Base-by-base conservation (phyloP, 2,888 invertebrate species). In the Latheticus oryzae region DNA sequence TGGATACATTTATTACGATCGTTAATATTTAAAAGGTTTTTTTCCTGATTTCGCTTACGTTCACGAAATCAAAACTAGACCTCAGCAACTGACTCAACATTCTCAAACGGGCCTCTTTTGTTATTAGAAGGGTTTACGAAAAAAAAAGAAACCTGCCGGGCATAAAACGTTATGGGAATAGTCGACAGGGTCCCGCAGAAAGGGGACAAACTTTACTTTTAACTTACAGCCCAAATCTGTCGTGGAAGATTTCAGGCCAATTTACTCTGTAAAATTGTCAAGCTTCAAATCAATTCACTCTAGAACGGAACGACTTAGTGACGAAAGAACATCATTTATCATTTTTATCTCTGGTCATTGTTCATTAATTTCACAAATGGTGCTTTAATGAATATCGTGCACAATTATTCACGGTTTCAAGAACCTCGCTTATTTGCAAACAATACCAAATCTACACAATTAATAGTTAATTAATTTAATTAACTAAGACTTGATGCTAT, bases 61-160 rank as follows among this genome's bases (percentile, higher is more conserved):
- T n/a, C n/a, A n/a, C 43, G 35, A 15, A 13, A 58, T 58, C 58
- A 53, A 53, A 58, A 58, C 58, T 58, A 58, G 58, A 58, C 53
- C 53, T 58, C 24, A 12, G 2, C 13, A 15, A 8, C n/a, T 12
- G 12, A 26, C 13, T 26, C 23, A 28, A 24, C 53, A 42, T 58
- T 58, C 58, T 40, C 47, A 33, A 53, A 58, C 53, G 58, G 58
- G 58, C 38, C 58, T 7, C 23, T 43, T 57, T 51, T 32, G 51
- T 57, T 43, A 37, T 52, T 52, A n/a, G 58, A 53, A 58, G 40
- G 58, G 58, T 53, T 32, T n/a, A 17, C 17, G 5, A 38, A 35
- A 37, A 13, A n/a, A n/a, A n/a, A 38, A 8, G 37, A 55, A 58
- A 58, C 58, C 58, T 47, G 51, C 35, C 51, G 37, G 43, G 30